These are phyloP conservation scores for Gryllus bimaculatus DNA, from an alignment of 1,140 invertebrate species.

Conservation along the genomic window DNA sequence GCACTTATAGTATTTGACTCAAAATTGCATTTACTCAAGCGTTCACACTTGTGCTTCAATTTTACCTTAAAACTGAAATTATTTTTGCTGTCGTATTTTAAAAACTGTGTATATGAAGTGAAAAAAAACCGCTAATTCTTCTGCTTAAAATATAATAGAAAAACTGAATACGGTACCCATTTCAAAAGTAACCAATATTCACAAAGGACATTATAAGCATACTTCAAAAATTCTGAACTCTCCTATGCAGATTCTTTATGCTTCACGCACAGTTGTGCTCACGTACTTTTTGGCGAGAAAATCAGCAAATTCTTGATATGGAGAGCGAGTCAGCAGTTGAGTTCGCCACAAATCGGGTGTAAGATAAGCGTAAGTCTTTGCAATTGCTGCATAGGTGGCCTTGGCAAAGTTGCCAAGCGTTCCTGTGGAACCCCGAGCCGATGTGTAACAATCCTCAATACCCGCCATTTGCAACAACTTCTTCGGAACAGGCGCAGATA, in stretches of 20 bases:
- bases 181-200: too few relatives aligned
- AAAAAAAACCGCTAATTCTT: too few relatives aligned
- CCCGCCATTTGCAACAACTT: conserved; percentile 98
- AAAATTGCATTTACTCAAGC: too few relatives aligned
- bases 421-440: conserved; percentile 90
- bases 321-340: conserved; percentile 75
- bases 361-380: conserved; percentile 95
- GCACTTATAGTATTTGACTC: too few relatives aligned
- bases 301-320: conserved; percentile 90
- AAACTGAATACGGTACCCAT: too few relatives aligned
- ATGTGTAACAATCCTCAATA: conserved; percentile 99
- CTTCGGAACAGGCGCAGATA: conserved; percentile 98
- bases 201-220: too few relatives aligned
- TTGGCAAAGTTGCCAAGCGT: conserved; percentile 99
- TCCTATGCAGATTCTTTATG: not conserved
- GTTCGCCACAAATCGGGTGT: conserved; percentile 98
- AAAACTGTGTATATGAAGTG: too few relatives aligned
- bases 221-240: too few relatives aligned
- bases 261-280: not conserved
- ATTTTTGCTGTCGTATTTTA: too few relatives aligned
- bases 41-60: too few relatives aligned
- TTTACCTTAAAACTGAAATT: too few relatives aligned
- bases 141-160: too few relatives aligned
- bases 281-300: conserved; percentile 65
- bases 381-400: conserved; percentile 96